phyloP scores from a whole-genome alignment of 2,888 invertebrate genomes.

The Latrodectus elegans region DNA sequence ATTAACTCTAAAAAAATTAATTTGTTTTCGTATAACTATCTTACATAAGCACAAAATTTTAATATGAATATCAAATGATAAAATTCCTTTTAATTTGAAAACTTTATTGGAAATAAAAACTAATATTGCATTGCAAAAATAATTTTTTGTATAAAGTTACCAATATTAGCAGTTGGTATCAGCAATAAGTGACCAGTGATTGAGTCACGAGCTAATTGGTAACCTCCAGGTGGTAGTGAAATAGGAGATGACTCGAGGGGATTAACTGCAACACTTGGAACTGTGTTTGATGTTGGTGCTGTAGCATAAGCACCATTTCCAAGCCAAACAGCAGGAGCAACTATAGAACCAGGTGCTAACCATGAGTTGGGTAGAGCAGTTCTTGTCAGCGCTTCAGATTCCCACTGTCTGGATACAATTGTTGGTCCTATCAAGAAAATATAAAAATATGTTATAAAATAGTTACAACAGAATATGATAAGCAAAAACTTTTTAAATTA shows the following conservation, averaged over 20 bases:
- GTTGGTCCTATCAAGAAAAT: conserved; percentile 50
- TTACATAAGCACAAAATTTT: not conserved
- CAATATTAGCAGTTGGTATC: conserved; percentile 67
- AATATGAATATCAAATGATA: too few species aligned
- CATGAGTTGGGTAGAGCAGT: conserved; percentile 60
- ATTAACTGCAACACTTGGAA: conserved; percentile 57
- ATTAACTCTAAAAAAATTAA: conserved; percentile 49
- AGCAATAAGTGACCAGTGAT: conserved; percentile 79
- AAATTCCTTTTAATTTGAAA: too few species aligned
- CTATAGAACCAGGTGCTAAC: conserved; percentile 61
- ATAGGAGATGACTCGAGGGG: conserved; percentile 69
- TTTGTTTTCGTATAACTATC: not conserved
- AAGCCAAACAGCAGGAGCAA: conserved; percentile 67
- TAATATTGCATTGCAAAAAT: not conserved
- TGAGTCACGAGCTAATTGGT: conserved; percentile 90
- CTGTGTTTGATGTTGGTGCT: conserved; percentile 47
- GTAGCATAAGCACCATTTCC: conserved; percentile 62
- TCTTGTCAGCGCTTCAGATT: conserved; percentile 60
- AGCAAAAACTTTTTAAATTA: too few species aligned
- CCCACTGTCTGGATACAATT: conserved; percentile 66
- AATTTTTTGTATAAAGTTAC: conserved; percentile 33
- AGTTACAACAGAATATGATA: too few species aligned
- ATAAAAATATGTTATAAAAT: not conserved
- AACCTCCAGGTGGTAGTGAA: conserved; percentile 81
- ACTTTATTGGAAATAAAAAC: too few species aligned